A percentile compares a stretch with the other conserved stretches of the same genome.
Evolutionary conservation across 2,113 vertebrate species (phyloP).

Genomic region (Symphodus melops): DNA sequence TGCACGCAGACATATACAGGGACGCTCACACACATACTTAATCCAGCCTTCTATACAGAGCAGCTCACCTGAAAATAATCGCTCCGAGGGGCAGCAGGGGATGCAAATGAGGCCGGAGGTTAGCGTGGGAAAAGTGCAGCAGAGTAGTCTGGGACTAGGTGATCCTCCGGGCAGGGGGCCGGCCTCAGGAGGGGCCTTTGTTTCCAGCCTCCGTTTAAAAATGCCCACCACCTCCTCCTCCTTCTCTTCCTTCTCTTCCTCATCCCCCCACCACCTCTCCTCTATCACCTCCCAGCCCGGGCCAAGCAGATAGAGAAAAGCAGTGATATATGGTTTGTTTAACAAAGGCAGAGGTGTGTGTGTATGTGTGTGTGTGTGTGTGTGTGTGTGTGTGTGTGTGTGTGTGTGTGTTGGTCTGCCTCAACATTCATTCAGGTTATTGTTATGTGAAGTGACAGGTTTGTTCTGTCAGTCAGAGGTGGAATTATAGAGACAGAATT

Average conservation of each 20-base stretch:
- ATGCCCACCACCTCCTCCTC: constrained; percentile 86
- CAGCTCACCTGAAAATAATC: constrained; percentile 99
- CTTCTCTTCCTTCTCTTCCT: constrained; percentile 68
- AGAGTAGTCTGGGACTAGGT: constrained; percentile 94
- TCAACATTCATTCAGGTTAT: constrained; percentile 41
- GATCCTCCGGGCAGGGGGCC: constrained; percentile 95
- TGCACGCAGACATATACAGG: constrained; percentile 29
- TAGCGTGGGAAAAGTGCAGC: constrained; percentile 96
- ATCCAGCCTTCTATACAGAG: constrained; percentile 91
- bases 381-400: constrained; percentile 44
- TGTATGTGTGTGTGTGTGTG: too few species aligned
- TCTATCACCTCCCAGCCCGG: constrained; percentile 69
- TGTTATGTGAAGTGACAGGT: constrained; percentile 48
- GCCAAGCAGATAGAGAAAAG: constrained; percentile 73
- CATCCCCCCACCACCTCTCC: constrained; percentile 42
- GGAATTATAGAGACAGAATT: constrained; percentile 28
- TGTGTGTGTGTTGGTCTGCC: constrained; percentile 28
- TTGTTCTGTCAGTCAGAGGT: constrained; percentile 33
- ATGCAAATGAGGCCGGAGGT: constrained; percentile 97
- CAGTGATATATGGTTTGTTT: constrained; percentile 79
- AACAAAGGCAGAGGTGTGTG: constrained; percentile 72
- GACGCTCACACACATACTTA: constrained; percentile 79
- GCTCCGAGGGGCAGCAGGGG: constrained; percentile 91
- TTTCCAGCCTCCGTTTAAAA: constrained; percentile 88
- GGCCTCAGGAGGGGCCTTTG: constrained; percentile 95